Evolutionary conservation across 2,888 invertebrate genomes (phyloP), one percentile per base, ranked within the genome.

Genomic region (Platypus cylindrus): DNA sequence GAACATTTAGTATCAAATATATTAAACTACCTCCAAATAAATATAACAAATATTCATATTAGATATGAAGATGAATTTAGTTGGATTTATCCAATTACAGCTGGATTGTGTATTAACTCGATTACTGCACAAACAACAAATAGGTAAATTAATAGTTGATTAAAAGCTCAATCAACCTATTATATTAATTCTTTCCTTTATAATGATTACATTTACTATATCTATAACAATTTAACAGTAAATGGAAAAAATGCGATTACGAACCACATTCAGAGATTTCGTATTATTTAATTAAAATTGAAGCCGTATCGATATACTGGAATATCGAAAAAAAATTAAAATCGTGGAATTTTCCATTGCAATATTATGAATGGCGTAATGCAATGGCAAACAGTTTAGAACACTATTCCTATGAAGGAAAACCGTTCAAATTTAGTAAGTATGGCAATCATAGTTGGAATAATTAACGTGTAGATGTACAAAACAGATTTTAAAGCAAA

Each of bases 341-440:
- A 62, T 66, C 16, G 51, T 75, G 53, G 72, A 71, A 45, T 64
- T 68, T 54, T 54, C 67, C 47, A 60, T 68, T 54, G 59, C 68
- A 73, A 56, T 78, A 70, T 49, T 76, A 73, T 44, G 67, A 72
- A 54, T 82, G 83, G 82, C 78, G 81, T 52, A 78, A 76, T 47
- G 69, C 76, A 31, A 78, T 85, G 78, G 68, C 77, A 12, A 72
- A 70, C 31, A 80, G 83, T 1, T 61, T 85, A 5, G 73, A 81
- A 49, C 80, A 78, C 46, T 83, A 83, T 56, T 75, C 75, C 12
- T 77, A 83, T 64, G 77, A 78, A 52, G 73, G 75, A 41, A 78
- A 82, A 55, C 75, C 78, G 40, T 82, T 85, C 57, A 77, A 84
- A 50, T 85, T 85, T 59, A 64, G 85, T 85, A 62, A 73, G 78